A percentile compares a stretch with the other conserved stretches of the same genome.
Evolutionary conservation across 2,888 invertebrate genomes (phyloP).

Genomic region (Callosobruchus maculatus): DNA sequence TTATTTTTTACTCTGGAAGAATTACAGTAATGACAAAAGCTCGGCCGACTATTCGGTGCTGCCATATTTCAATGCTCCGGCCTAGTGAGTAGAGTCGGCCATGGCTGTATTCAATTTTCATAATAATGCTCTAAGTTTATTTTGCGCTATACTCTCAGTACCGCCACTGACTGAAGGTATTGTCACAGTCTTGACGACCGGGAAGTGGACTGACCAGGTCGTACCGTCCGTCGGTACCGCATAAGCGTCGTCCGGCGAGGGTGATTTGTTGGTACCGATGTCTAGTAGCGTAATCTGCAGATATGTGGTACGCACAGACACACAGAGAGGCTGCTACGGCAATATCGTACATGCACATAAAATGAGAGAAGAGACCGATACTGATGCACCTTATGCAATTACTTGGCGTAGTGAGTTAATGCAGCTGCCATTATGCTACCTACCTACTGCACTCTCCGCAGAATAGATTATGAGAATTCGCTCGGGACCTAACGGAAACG

Average conservation of each 20-base stretch:
- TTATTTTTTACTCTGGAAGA: too few species aligned
- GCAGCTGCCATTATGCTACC: neutral
- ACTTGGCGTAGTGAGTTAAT: neutral
- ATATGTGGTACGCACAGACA: neutral
- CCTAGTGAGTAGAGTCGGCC: too few species aligned
- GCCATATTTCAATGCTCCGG: too few species aligned
- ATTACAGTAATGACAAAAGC: too few species aligned
- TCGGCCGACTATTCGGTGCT: too few species aligned
- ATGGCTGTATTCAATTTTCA: too few species aligned
- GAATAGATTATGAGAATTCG: neutral
- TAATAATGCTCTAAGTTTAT: too few species aligned
- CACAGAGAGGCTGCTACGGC: neutral
- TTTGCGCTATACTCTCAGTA: too few species aligned
- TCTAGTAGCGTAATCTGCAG: neutral
- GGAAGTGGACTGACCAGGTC: neutral
- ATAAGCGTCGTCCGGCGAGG: neutral
- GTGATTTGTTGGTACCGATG: neutral
- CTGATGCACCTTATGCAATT: neutral
- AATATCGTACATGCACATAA: neutral
- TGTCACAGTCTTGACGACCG: neutral
- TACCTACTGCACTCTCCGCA: neutral
- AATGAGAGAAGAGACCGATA: neutral
- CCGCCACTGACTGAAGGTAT: neutral
- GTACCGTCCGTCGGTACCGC: neutral
- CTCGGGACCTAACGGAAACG: neutral